phyloP scores from a whole-genome alignment of 2,888 invertebrate genomes.

The Hoplodrina blanda region DNA sequence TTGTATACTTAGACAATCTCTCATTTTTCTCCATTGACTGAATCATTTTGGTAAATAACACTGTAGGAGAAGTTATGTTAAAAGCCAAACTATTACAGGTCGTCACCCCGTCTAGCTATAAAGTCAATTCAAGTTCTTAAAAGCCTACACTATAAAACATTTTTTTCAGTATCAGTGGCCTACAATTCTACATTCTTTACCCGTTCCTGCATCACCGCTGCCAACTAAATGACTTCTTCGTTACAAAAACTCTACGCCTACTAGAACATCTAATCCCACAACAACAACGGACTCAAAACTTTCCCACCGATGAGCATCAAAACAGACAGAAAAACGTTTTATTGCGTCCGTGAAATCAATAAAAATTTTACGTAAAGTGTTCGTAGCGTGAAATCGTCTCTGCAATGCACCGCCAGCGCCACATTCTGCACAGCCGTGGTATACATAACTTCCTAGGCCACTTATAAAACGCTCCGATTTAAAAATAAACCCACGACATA shows the following conservation, averaged over 20 bases:
- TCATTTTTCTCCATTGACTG: not conserved
- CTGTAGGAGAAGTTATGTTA: not conserved
- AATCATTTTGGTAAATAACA: not conserved
- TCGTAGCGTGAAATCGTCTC: constrained; percentile 71
- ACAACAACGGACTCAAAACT: constrained; percentile 64
- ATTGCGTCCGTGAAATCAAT: constrained; percentile 68
- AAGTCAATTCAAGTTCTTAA: constrained; percentile 33
- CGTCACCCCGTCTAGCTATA: constrained; percentile 42
- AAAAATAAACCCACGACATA: constrained; percentile 85
- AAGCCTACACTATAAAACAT: constrained; percentile 34
- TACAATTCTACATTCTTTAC: constrained; percentile 56
- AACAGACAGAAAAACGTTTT: constrained; percentile 68
- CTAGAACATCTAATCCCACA: constrained; percentile 48
- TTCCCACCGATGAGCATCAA: constrained; percentile 66
- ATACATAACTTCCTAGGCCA: constrained; percentile 85
- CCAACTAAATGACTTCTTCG: constrained; percentile 52
- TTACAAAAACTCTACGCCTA: constrained; percentile 40
- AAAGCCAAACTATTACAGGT: constrained; percentile 12
- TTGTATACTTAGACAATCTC: too few species aligned
- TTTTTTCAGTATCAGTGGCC: constrained; percentile 37
- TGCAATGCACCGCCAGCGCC: constrained; percentile 70
- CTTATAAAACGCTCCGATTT: constrained; percentile 86
- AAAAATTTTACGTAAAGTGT: constrained; percentile 66
- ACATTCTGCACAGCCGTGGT: constrained; percentile 75
- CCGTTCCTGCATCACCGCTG: constrained; percentile 32